Percentiles rank a stretch among this genome's conserved stretches.
phyloP scores from a whole-genome alignment of 2,888 invertebrate species.

The Spialia ferax region DNA sequence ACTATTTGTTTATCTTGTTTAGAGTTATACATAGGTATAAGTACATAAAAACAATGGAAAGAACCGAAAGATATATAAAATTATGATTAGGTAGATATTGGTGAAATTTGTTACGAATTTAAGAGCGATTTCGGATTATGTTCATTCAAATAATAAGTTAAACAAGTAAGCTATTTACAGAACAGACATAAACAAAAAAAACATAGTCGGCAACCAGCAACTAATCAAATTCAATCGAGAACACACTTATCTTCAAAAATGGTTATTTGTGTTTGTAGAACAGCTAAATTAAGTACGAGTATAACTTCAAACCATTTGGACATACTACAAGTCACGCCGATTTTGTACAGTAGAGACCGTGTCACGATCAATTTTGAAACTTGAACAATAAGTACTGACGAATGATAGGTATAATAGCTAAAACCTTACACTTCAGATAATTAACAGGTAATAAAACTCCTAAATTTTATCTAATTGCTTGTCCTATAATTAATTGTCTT shows the following conservation, averaged over 20 bases:
- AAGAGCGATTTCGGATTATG: too few relatives aligned
- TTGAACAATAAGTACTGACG: constrained; percentile 21
- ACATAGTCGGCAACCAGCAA: neutral
- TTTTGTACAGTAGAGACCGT: constrained; percentile 16
- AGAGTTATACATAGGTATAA: too few relatives aligned
- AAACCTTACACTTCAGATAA: neutral
- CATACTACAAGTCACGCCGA: constrained; percentile 20
- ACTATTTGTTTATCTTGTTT: too few relatives aligned
- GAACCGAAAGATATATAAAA: too few relatives aligned
- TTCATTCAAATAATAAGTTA: too few relatives aligned
- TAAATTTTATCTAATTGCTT: neutral
- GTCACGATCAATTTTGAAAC: constrained; percentile 33
- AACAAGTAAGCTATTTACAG: too few relatives aligned
- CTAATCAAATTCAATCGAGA: neutral
- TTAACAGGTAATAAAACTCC: too few relatives aligned
- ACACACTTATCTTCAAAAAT: neutral
- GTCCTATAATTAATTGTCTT: neutral
- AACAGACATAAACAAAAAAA: neutral
- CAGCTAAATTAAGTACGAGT: constrained; percentile 7
- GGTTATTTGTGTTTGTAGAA: constrained; percentile 5
- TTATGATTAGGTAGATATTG: too few relatives aligned
- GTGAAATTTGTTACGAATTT: too few relatives aligned
- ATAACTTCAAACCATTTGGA: neutral
- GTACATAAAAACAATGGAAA: too few relatives aligned
- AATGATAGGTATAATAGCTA: neutral